These are phyloP conservation scores for Autographa gamma DNA, from an alignment of 2,888 invertebrate species.

Conservation along the genomic window DNA sequence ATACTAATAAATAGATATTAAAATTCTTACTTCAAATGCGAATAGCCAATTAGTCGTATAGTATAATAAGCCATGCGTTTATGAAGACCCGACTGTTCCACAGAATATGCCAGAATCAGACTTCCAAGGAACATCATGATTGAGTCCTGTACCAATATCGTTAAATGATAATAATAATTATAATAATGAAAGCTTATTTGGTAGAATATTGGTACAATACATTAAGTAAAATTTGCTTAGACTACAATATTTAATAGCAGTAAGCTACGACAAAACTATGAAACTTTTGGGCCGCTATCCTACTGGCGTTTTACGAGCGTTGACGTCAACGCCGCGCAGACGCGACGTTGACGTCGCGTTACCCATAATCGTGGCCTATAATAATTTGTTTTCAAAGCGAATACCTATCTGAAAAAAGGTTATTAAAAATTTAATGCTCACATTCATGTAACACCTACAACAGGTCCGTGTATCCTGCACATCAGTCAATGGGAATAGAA, in stretches of 20 bases:
- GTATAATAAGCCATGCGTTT: slow-evolving; percentile 76
- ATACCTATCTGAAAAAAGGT: no score
- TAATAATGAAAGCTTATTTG: no score
- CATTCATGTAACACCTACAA: slow-evolving; percentile 86
- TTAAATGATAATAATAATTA: neutral
- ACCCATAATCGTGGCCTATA: no score
- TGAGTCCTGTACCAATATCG: slow-evolving; percentile 70
- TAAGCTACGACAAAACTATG: neutral
- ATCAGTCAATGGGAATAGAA: slow-evolving; percentile 93
- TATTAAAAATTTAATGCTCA: slow-evolving; percentile 74
- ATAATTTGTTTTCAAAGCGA: no score
- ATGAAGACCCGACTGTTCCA: slow-evolving; percentile 81
- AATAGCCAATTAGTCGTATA: slow-evolving; percentile 78
- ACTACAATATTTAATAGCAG: neutral
- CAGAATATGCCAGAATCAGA: slow-evolving; percentile 74
- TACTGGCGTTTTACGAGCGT: no score
- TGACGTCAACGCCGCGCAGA: no score
- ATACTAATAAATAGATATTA: neutral
- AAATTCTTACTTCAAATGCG: slow-evolving; percentile 72
- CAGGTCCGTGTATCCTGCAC: slow-evolving; percentile 84
- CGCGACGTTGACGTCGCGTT: no score
- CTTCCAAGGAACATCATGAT: slow-evolving; percentile 82
- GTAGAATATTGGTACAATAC: no score
- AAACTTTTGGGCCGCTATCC: no score
- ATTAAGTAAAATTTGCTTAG: neutral